phyloP scores from a whole-genome alignment of 2,113 vertebrate species.

The Sylvia atricapilla region DNA sequence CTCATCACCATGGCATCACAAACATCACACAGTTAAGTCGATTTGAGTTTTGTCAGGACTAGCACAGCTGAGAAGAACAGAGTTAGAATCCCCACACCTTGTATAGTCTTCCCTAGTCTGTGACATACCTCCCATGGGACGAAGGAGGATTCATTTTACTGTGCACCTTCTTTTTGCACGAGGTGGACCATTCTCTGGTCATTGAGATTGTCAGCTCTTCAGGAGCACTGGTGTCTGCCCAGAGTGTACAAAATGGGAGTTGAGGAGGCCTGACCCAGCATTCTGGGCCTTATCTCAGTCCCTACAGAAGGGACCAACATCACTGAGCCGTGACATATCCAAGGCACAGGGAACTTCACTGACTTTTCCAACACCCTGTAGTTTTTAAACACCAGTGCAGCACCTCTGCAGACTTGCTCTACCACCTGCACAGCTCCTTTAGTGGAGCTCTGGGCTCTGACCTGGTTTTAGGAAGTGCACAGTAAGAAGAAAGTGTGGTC shows the following conservation, averaged over 20 bases:
- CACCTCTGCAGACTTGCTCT: not conserved
- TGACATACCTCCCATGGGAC: not conserved
- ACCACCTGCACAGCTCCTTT: not conserved
- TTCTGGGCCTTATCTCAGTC: not conserved
- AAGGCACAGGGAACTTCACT: not conserved
- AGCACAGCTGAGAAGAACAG: not conserved
- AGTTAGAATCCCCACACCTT: not conserved
- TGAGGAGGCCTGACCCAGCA: not conserved
- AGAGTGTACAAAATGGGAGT: not conserved
- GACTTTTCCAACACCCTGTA: not conserved
- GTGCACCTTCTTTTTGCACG: not conserved
- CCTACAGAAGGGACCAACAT: not conserved
- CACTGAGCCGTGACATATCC: not conserved
- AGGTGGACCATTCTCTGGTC: not conserved
- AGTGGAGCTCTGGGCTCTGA: not conserved
- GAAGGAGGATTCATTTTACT: not conserved
- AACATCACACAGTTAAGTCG: not conserved
- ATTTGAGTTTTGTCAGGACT: not conserved
- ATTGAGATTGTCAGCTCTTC: fast-evolving
- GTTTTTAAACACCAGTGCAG: not conserved
- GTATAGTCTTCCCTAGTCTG: not conserved
- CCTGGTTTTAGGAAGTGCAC: not conserved
- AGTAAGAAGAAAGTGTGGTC: not conserved
- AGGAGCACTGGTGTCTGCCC: not conserved
- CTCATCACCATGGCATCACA: conserved; percentile 27